phyloP scores from a whole-genome alignment of 2,888 invertebrate species.

The Ectemnius continuus region DNA sequence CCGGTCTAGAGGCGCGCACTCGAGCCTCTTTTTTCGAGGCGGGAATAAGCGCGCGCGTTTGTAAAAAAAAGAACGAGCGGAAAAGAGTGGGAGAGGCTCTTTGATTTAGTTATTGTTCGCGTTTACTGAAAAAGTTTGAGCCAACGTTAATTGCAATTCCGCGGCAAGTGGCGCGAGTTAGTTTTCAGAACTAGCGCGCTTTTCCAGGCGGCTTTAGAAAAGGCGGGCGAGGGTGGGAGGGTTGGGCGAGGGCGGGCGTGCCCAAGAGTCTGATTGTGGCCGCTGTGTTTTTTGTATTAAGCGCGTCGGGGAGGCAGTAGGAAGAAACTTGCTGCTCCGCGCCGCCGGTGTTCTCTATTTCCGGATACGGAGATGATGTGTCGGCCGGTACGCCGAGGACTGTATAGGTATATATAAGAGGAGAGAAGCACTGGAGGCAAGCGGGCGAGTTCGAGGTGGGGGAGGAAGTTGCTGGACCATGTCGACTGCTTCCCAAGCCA shows the following conservation, averaged over 20 bases:
- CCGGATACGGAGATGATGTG: slow-evolving; percentile 61
- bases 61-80: too few species aligned
- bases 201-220: not conserved
- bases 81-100: not conserved
- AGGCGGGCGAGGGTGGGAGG: too few species aligned
- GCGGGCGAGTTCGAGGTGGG: slow-evolving; percentile 40
- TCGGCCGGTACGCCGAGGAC: slow-evolving; percentile 13
- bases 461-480: slow-evolving; percentile 68
- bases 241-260: too few species aligned
- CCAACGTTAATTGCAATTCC: slow-evolving; percentile 18
- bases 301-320: slow-evolving; percentile 8
- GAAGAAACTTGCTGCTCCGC: slow-evolving; percentile 56
- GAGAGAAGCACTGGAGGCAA: slow-evolving; percentile 31
- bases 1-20: too few species aligned
- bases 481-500: slow-evolving; percentile 64
- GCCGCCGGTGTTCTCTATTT: slow-evolving; percentile 43
- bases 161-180: not conserved
- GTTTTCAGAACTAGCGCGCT: not conserved
- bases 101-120: not conserved
- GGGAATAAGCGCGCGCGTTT: too few species aligned
- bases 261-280: slow-evolving; percentile 10
- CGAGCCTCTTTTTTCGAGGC: slow-evolving; percentile 1
- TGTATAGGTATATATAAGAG: slow-evolving; percentile 39
- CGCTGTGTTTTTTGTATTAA: slow-evolving; percentile 30
- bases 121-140: not conserved